These are phyloP conservation scores for Paramisgurnus dabryanus DNA, from an alignment of 2,113 vertebrate species.

Conservation along the genomic window DNA sequence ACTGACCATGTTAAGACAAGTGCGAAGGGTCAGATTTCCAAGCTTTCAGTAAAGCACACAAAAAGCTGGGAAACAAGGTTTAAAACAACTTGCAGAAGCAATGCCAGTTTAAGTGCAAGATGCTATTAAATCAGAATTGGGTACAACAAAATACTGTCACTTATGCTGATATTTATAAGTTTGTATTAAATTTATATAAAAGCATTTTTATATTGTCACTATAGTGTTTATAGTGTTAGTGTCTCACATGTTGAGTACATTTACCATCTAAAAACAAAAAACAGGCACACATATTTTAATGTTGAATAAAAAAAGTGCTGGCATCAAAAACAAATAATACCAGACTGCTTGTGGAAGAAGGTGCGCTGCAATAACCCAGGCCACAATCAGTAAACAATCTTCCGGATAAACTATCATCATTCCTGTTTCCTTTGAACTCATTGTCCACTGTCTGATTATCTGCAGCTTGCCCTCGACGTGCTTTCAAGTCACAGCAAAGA, in stretches of 20 bases:
- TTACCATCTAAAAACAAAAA: background rate
- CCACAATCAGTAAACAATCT: conserved; percentile 2
- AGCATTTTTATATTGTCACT: no score
- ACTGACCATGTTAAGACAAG: background rate
- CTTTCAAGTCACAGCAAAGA: background rate
- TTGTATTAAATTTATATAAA: no score
- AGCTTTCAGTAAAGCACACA: background rate
- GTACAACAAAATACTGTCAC: no score
- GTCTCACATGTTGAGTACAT: no score
- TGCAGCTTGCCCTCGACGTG: conserved; percentile 2
- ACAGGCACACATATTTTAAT: no score
- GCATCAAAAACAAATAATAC: background rate
- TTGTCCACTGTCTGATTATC: conserved; percentile 23
- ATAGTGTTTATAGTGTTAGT: no score
- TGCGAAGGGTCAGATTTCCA: background rate
- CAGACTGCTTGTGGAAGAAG: background rate
- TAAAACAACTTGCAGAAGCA: no score
- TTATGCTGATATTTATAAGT: no score
- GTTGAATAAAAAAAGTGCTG: background rate
- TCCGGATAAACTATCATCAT: conserved; percentile 37
- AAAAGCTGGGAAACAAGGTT: no score
- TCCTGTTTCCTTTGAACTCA: background rate
- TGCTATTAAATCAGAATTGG: no score
- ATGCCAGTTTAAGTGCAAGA: no score
- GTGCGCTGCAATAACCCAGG: background rate